Evolutionary conservation across 2,797 vertebrate species (phyloP), one percentile per base, ranked within the genome.

Genomic region (Fistularia commersonii): DNA sequence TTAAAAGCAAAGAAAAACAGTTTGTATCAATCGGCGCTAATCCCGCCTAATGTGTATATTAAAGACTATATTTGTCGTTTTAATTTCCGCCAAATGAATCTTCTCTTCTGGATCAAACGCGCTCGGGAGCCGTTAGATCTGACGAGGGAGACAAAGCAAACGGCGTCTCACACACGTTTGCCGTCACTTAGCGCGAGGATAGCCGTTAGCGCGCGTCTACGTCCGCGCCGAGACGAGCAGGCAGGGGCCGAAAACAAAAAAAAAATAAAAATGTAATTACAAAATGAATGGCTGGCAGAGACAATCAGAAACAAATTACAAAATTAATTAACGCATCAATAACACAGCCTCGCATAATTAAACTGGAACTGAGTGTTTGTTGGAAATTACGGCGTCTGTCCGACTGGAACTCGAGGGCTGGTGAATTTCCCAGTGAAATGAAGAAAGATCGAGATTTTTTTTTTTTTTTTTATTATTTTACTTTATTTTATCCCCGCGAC

Each of bases 301-400:
- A 83, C 69, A 71, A 81, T 83, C 58, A 51, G 57, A 77, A 67
- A 64, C 66, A 81, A 80, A 84, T 86, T 51, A 74, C 60, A 48
- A 77, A 81, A 86, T 84, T 62, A 86, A 82, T 81, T 58, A 81
- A 82, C 59, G 63, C 62, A 69, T 73, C 61, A 41, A 66, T 39
- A 36, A 78, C 65, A 53, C 48, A 45, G 74, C 54, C 71, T 71
- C 13, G 35, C 72, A 41, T 64, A 78, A 88, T 85, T 84, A 80
- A 73, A 79, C 70, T 0, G 45, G 61, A 65, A 61, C 32, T 7
- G 32, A 35, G 41, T 50, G 47, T 64, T 51, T 55, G 72, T 69
- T 60, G 67, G 61, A 70, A 66, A 68, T 58, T 48, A 66, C 54
- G 33, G 14, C 11, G 57, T 54, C 69, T 52, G 48, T 72, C 61